Base-by-base conservation (phyloP, 2,888 invertebrate genomes). In the Ashinkailepas kermadecensis region DNA sequence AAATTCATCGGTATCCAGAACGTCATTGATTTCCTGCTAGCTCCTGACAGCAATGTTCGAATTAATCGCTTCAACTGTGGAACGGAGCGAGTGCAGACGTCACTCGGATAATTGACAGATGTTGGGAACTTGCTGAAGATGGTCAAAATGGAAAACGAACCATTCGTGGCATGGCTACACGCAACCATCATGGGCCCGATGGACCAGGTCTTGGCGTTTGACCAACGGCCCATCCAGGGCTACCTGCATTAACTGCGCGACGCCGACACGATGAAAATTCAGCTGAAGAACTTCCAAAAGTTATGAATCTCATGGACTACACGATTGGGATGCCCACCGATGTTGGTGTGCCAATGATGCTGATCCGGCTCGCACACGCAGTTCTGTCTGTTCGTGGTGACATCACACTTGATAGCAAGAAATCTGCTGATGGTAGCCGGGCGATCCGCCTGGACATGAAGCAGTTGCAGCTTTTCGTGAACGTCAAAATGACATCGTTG, bases 21-120 rank as follows among this genome's bases (percentile, higher is more conserved):
- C 18, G 74, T 74, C 54, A 74, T 74, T 12, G 74, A 74, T 21
- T 74, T 74, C 74, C 74, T 74, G 54, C 54, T 56, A 21, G 56
- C 74, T 13, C 74, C 74, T 12, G 74, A 74, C 56, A 74, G 74
- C 74, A 21, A 10, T 3, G 10, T 21, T 11, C 15, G 21, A 54
- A 74, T 74, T 54, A 74, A 74, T 21, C 74, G 74, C 56, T 74
- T 74, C 74, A 54, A 74, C 74, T 54, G 74, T 18, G 74, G 74
- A 7, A 12, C 54, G 6, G 54, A 54, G 54, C 74, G 54, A 8
- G 54, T 56, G 8, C 74, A 74, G 56, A 10, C 74, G 0, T 15
- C 56, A n/a, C 18, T 74, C 21, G 54, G 54, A 4, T 54, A 74
- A 54, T 12, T 74, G 39, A 10, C 74, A 8, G 56, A 74, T 8